phyloP scores from a whole-genome alignment of 2,113 vertebrate genomes.

The Pogona vitticeps region DNA sequence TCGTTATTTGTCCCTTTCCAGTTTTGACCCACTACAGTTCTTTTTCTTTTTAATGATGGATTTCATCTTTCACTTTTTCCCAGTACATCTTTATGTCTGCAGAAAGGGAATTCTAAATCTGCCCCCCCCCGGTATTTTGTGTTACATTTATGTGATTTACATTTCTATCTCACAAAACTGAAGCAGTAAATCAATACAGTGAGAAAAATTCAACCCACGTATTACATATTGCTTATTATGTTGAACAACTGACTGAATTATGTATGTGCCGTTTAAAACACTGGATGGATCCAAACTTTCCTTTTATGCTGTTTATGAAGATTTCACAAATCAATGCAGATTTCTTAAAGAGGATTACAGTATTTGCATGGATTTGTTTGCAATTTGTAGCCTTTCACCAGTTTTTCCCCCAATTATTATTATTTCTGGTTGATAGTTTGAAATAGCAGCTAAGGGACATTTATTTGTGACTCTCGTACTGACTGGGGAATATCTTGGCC shows the following conservation, averaged over 20 bases:
- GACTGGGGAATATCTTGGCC: no score
- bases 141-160: neutral
- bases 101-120: neutral
- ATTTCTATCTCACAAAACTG: neutral
- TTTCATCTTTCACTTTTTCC: neutral
- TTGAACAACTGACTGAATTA: conserved; percentile 10
- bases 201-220: neutral
- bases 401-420: fast-evolving
- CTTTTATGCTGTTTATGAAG: conserved; percentile 26
- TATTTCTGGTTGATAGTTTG: neutral
- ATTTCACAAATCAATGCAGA: conserved; percentile 1
- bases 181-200: neutral
- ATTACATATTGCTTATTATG: neutral
- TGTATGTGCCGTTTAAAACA: conserved; percentile 5
- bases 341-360: neutral
- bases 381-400: neutral
- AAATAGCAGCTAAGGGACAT: neutral
- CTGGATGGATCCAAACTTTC: neutral
- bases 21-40: neutral
- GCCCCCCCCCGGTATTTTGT: neutral
- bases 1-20: neutral
- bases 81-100: neutral
- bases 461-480: no score
- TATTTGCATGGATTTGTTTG: neutral
- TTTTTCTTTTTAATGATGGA: neutral